These are phyloP conservation scores for Pardalotus punctatus DNA, from an alignment of 2,113 vertebrate species.

Conservation along the genomic window DNA sequence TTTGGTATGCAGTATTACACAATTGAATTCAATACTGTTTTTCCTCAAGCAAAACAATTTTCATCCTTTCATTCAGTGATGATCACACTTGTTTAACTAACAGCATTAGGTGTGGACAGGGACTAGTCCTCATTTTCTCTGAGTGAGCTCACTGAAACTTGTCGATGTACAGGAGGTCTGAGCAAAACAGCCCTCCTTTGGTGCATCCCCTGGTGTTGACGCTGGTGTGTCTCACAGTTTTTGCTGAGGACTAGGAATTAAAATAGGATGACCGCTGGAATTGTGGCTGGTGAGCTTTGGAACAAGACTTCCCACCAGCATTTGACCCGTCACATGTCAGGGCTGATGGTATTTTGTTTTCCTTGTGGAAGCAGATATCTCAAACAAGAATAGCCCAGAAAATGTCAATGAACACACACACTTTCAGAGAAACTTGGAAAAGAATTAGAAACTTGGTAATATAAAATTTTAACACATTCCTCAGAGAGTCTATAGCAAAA, in stretches of 20 bases:
- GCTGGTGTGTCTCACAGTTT: fast-evolving
- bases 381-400: background rate
- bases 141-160: background rate
- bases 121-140: background rate
- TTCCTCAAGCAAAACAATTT: conserved; percentile 3
- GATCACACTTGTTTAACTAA: background rate
- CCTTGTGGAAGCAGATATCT: background rate
- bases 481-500: background rate
- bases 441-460: background rate
- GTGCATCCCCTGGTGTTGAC: background rate
- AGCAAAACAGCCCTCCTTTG: background rate
- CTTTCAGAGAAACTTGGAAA: background rate
- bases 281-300: background rate
- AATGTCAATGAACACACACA: background rate
- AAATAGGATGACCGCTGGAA: background rate
- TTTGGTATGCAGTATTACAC: background rate
- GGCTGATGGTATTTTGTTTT: background rate
- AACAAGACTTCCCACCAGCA: background rate
- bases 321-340: background rate
- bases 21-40: background rate
- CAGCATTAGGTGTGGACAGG: background rate
- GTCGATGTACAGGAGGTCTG: background rate
- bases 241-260: background rate
- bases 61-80: background rate
- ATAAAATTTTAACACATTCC: background rate